These are phyloP conservation scores for Isoperla grammatica DNA, from an alignment of 2,888 invertebrate species.

Conservation along the genomic window DNA sequence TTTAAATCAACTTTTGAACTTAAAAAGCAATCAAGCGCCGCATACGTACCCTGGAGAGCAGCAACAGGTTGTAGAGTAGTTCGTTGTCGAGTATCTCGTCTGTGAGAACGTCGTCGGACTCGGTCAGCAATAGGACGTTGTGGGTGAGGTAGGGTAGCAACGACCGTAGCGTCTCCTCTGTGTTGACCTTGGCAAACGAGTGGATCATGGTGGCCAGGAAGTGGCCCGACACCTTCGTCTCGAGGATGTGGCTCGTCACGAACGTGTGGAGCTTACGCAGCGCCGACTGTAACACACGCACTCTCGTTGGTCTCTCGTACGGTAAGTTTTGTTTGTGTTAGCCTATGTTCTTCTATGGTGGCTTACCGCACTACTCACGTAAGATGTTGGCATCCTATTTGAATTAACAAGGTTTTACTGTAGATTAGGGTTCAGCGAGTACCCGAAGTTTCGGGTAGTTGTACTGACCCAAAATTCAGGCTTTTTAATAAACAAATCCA, in stretches of 20 bases:
- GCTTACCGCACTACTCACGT: too few relatives aligned
- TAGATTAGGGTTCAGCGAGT: too few relatives aligned
- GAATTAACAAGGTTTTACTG: too few relatives aligned
- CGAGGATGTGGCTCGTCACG: conserved; percentile 68
- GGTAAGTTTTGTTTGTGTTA: too few relatives aligned
- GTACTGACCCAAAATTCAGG: too few relatives aligned
- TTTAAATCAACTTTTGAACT: too few relatives aligned
- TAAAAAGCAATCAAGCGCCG: too few relatives aligned
- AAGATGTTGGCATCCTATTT: too few relatives aligned
- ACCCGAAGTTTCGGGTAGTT: too few relatives aligned
- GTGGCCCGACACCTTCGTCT: conserved; percentile 76
- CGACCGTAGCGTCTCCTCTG: conserved; percentile 62
- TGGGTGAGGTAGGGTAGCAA: conserved; percentile 69
- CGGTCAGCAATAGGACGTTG: conserved; percentile 54
- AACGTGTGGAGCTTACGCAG: conserved; percentile 70
- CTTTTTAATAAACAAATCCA: too few relatives aligned
- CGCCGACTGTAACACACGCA: conserved; percentile 50
- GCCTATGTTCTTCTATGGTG: too few relatives aligned
- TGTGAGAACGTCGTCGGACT: conserved; percentile 59
- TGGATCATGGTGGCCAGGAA: conserved; percentile 69
- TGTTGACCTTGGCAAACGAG: conserved; percentile 52
- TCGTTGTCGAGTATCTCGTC: conserved; percentile 76
- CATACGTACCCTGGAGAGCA: conserved; percentile 59
- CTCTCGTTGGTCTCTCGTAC: too few relatives aligned
- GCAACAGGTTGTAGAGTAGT: conserved; percentile 67